A percentile compares a stretch with the other conserved stretches of the same genome.
phyloP scores from a whole-genome alignment of 2,797 vertebrate genomes.

The Mico argentatus region DNA sequence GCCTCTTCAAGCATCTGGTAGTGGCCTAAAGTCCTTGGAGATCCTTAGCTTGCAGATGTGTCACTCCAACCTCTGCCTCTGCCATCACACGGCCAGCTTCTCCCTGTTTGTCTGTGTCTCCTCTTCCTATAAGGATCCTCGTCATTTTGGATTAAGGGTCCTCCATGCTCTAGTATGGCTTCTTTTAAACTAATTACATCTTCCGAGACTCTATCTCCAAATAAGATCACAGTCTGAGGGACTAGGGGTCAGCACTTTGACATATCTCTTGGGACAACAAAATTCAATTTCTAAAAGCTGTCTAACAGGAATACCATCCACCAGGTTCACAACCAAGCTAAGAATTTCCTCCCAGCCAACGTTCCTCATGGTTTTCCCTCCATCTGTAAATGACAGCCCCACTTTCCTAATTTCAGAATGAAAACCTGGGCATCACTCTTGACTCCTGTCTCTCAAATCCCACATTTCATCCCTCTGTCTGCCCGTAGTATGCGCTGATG shows the following conservation, averaged over 20 bases:
- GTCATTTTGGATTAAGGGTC: neutral
- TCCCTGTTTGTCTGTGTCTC: neutral
- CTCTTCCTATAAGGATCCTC: neutral
- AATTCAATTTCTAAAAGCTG: neutral
- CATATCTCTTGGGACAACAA: neutral
- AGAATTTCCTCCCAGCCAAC: neutral
- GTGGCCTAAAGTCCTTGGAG: neutral
- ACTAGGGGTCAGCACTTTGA: too few species aligned
- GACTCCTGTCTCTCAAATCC: neutral
- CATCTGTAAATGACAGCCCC: neutral
- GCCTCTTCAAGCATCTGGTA: neutral
- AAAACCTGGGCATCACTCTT: neutral
- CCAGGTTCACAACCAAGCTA: neutral
- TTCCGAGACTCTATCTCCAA: too few species aligned
- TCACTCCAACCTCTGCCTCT: neutral
- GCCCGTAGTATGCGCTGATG: neutral
- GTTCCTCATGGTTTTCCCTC: neutral
- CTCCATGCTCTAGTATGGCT: neutral
- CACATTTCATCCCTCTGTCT: neutral
- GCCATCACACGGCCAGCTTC: neutral
- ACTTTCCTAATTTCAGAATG: neutral
- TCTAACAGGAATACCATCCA: neutral
- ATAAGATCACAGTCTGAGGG: too few species aligned
- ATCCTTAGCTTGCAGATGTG: neutral
- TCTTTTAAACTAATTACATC: neutral